Evolutionary conservation across 2,888 invertebrate genomes (phyloP).

Genomic region (Phrixothrix hirtus): DNA sequence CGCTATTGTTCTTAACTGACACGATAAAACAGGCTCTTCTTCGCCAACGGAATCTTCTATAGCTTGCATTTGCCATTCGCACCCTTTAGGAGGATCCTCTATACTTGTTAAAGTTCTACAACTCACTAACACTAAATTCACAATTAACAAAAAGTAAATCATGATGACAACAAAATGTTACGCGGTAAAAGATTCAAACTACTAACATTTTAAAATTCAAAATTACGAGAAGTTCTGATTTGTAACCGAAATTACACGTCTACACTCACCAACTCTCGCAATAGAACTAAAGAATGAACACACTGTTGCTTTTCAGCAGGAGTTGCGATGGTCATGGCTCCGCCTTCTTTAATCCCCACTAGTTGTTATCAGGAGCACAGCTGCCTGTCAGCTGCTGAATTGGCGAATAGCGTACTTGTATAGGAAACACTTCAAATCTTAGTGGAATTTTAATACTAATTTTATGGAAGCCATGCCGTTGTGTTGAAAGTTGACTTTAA

Average conservation of each 20-base stretch:
- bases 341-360: constrained; percentile 46
- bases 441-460: constrained; percentile 21
- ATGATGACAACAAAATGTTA: constrained; percentile 7
- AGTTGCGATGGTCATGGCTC: constrained; percentile 49
- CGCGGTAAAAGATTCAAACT: constrained; percentile 1
- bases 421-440: constrained; percentile 20
- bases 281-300: constrained; percentile 27
- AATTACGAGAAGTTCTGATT: background rate
- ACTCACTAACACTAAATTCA: constrained; percentile 35
- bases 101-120: constrained; percentile 53
- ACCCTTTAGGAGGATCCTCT: constrained; percentile 71
- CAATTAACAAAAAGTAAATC: constrained; percentile 19
- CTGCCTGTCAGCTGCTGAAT: constrained; percentile 29
- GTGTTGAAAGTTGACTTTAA: too few species aligned
- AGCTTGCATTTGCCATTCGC: constrained; percentile 69
- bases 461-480: constrained; percentile 24
- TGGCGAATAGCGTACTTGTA: constrained; percentile 26
- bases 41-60: constrained; percentile 61
- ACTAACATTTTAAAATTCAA: constrained; percentile 4
- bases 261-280: constrained; percentile 12
- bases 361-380: constrained; percentile 45
- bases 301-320: constrained; percentile 41
- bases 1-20: constrained; percentile 73
- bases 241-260: constrained; percentile 17
- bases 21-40: constrained; percentile 63